Evolutionary conservation across 2,888 invertebrate species (phyloP), one percentile per base, ranked within the genome.

Genomic region (Philereme transversata): DNA sequence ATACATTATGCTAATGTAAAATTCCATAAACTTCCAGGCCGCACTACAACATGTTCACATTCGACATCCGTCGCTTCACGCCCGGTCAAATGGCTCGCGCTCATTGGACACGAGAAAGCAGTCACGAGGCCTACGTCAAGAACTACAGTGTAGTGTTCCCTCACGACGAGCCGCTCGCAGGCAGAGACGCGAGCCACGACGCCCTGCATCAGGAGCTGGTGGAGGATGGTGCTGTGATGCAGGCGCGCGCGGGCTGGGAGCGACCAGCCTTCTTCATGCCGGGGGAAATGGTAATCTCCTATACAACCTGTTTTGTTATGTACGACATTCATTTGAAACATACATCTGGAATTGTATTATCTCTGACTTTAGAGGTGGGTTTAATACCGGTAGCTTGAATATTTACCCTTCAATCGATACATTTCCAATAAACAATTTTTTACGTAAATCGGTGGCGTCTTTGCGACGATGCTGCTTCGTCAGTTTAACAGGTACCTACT

Each of bases 71-170:
- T 72, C 95, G 97, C 65, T 98, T 97, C 84, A 95, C 96, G 0
- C 94, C 94, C 1, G 94, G 94, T 0, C 96, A 97, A 79, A 93
- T 95, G 69, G 93, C 93, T 0, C 95, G 97, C 70, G 88, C 91
- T 4, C 92, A 95, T 47, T 98, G 98, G 98, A 93, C 95, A 40
- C 94, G 94, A 36, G 97, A 97, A 81, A 94, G 97, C 70, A 96
- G 96, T 60, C 97, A 98, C 80, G 98, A 98, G 83, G 95, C 97
- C n/a, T 98, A 98, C 78, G 97, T 95, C 0, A 96, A 95, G 72
- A 97, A 97, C 86, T 98, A 98, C 79, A 93, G 74, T 64, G 75
- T 90, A 0, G 96, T 96, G 7, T 98, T 96, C 81, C 96, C 96
- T 0, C 93, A 97, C 74, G 97, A 98, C 79, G 97, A 98, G 79